A percentile compares a stretch with the other conserved stretches of the same genome.
Evolutionary conservation across 2,113 vertebrate species (phyloP).

Genomic region (Bombycilla garrulus): DNA sequence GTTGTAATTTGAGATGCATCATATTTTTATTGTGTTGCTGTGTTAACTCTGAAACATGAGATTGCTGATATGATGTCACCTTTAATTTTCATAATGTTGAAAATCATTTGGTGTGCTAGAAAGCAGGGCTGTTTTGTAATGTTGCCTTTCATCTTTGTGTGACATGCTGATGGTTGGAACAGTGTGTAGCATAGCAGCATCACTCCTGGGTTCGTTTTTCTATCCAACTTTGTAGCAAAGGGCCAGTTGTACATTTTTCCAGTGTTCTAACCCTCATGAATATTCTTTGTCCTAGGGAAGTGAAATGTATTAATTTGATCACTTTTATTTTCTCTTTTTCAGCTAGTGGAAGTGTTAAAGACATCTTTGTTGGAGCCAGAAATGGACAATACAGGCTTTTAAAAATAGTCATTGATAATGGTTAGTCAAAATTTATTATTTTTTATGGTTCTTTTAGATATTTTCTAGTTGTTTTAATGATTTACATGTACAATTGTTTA

Average conservation of each 20-base stretch:
- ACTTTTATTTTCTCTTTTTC: constrained; percentile 44
- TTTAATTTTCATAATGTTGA: neutral
- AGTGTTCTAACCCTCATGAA: neutral
- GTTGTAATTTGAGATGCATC: neutral
- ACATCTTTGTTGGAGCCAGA: constrained; percentile 88
- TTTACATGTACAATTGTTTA: neutral
- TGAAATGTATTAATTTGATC: constrained; percentile 17
- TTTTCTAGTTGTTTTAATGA: neutral
- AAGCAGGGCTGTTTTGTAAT: neutral
- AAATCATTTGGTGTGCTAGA: neutral
- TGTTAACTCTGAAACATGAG: constrained; percentile 16
- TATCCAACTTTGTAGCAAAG: neutral
- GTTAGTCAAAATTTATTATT: constrained; percentile 75
- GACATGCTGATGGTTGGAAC: neutral
- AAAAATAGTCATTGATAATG: constrained; percentile 91
- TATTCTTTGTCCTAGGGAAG: neutral
- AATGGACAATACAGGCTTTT: constrained; percentile 89
- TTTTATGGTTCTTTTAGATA: neutral
- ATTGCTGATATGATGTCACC: neutral
- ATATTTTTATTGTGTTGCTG: constrained; percentile 18
- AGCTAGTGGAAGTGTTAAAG: constrained; percentile 89
- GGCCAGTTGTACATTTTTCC: neutral
- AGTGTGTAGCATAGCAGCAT: neutral
- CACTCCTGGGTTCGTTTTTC: neutral
- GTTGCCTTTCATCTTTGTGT: neutral